Conservation (phyloP, 2,113 vertebrate species). For the Neolamprologus fasciatus region DNA sequence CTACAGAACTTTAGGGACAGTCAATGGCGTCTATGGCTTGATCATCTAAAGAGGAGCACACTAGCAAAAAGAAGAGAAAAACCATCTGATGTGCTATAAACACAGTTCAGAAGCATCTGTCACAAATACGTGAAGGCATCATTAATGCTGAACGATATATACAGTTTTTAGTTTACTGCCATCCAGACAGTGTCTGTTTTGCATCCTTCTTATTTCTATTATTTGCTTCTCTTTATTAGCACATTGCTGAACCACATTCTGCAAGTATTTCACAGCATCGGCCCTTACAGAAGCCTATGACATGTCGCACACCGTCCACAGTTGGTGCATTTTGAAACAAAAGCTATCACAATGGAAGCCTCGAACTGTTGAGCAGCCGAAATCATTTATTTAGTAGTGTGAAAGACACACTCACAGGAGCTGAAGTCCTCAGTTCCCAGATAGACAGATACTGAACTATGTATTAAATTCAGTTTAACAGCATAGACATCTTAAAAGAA, state of each 20-base stretch:
- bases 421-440: not conserved
- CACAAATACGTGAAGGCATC: not conserved
- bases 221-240: not conserved
- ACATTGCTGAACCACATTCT: not conserved
- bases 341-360: not conserved
- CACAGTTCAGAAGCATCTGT: not conserved
- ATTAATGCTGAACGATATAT: not conserved
- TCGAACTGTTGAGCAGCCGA: not conserved
- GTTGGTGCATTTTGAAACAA: not conserved
- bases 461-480: not conserved
- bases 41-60: not conserved
- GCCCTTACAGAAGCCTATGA: not conserved
- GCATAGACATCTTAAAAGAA: not conserved
- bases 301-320: not conserved
- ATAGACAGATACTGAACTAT: not conserved
- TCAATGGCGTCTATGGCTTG: not conserved
- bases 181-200: not conserved
- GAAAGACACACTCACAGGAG: not conserved
- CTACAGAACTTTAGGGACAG: not conserved
- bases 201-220: not conserved
- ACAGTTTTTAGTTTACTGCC: not conserved
- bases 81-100: not conserved
- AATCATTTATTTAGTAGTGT: not conserved
- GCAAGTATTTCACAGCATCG: not conserved
- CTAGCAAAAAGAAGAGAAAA: not conserved